A percentile compares a stretch with the other conserved stretches of the same genome.
Evolutionary conservation across 2,113 vertebrate species (phyloP).

Genomic region (Arothron firmamentum): DNA sequence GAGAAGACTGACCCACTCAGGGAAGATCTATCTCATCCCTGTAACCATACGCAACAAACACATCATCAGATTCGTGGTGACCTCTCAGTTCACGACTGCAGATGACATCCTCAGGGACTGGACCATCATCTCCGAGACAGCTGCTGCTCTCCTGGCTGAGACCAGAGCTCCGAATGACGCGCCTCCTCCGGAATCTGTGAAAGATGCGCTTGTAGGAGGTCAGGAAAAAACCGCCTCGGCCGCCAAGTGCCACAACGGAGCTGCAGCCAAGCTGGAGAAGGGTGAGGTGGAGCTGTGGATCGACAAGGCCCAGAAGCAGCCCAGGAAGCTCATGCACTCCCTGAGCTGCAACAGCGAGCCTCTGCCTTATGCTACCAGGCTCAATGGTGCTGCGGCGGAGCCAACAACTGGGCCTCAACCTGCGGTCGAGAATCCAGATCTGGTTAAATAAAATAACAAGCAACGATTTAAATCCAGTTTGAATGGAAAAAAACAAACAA

Average conservation of each 20-base stretch:
- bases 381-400: slow-evolving; percentile 28
- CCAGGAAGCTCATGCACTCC: slow-evolving; percentile 81
- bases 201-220: slow-evolving; percentile 10
- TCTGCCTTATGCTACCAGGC: slow-evolving; percentile 27
- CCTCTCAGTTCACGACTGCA: slow-evolving; percentile 88
- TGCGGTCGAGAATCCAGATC: too few species aligned
- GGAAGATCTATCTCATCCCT: slow-evolving; percentile 90
- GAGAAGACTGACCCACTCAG: slow-evolving; percentile 80
- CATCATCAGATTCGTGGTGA: slow-evolving; percentile 93
- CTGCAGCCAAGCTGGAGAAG: slow-evolving; percentile 35
- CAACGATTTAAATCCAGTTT: too few species aligned
- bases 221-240: slow-evolving; percentile 13
- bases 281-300: slow-evolving; percentile 76
- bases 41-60: slow-evolving; percentile 82
- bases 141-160: slow-evolving; percentile 69
- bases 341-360: slow-evolving; percentile 88
- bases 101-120: slow-evolving; percentile 89
- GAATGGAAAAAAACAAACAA: too few species aligned
- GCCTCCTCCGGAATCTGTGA: slow-evolving; percentile 7
- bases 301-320: slow-evolving; percentile 74
- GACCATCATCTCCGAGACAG: slow-evolving; percentile 80
- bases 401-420: too few species aligned
- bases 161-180: slow-evolving; percentile 11
- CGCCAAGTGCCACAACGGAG: slow-evolving; percentile 17
- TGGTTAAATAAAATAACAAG: too few species aligned